These are phyloP conservation scores for Thomomys bottae DNA, from an alignment of 2,113 vertebrate genomes.

Conservation along the genomic window DNA sequence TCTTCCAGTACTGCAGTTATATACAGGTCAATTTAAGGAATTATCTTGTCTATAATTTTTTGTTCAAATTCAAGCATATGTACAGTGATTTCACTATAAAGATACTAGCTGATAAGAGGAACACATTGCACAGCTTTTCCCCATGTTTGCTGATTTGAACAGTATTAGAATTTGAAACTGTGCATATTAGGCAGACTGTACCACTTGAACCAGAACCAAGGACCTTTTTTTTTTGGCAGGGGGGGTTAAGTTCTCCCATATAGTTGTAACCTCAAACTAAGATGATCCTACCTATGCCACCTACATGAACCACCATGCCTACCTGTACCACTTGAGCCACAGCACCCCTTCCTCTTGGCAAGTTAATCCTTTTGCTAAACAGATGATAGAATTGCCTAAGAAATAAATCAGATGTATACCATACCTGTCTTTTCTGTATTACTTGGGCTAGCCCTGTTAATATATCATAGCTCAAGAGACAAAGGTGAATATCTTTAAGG, in stretches of 20 bases:
- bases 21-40: conserved; percentile 12
- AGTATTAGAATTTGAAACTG: too few species aligned
- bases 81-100: background rate
- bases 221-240: too few species aligned
- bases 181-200: too few species aligned
- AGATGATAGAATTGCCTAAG: background rate
- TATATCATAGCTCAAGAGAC: background rate
- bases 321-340: too few species aligned
- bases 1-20: background rate
- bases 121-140: background rate
- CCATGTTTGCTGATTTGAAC: too few species aligned
- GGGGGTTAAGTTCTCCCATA: too few species aligned
- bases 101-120: background rate
- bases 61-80: background rate
- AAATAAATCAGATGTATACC: background rate
- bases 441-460: background rate
- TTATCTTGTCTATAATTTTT: background rate
- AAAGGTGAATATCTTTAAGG: too few species aligned
- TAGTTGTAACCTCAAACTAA: too few species aligned
- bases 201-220: too few species aligned
- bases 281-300: too few species aligned
- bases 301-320: too few species aligned
- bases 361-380: background rate
- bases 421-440: background rate
- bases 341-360: too few species aligned